Evolutionary conservation across 2,888 invertebrate species (phyloP), one percentile per base, ranked within the genome.

Genomic region (Cactoblastis cactorum): DNA sequence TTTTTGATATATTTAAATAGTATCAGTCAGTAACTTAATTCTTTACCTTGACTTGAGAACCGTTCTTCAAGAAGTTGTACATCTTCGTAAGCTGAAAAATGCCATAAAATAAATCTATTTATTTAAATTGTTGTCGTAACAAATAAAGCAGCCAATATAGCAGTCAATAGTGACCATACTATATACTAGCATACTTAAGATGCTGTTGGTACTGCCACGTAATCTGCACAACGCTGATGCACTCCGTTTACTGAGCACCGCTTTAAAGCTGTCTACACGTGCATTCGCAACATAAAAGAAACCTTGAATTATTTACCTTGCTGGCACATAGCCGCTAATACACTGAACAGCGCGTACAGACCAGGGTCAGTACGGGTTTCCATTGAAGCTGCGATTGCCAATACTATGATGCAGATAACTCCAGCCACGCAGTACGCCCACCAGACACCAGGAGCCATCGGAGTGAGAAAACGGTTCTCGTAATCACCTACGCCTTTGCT

Each of bases 381-480:
- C 0, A 79, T 53, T 1, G 59, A 49, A 0, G 83, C 83, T 0
- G 80, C 75, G 0, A 67, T 63, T 1, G 78, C 77, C n/a, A 91
- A 71, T 46, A 82, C 77, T 1, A 71, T 1, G 1, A 71, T 68
- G 50, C 90, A 84, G 0, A 72, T 56, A 0, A 66, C 45, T 3
- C 72, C 68, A 0, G 80, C 71, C 0, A 63, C 70, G 17, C 79
- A 49, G 0, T 78, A 69, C 45, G 80, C 74, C 65, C 74, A 75
- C 91, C 91, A 91, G 17, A 86, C 86, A 0, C 73, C 74, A 0
- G 54, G 47, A 0, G 89, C 81, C 65, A 91, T 75, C 0, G 91
- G 91, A 9, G 80, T 80, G 1, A 91, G 67, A 60, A 91, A 90
- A 32, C 78, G 80, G 59, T 87, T 83, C 61, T 87, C 86, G 54